phyloP scores from a whole-genome alignment of 2,888 invertebrate species.

The Drosophila robusta region DNA sequence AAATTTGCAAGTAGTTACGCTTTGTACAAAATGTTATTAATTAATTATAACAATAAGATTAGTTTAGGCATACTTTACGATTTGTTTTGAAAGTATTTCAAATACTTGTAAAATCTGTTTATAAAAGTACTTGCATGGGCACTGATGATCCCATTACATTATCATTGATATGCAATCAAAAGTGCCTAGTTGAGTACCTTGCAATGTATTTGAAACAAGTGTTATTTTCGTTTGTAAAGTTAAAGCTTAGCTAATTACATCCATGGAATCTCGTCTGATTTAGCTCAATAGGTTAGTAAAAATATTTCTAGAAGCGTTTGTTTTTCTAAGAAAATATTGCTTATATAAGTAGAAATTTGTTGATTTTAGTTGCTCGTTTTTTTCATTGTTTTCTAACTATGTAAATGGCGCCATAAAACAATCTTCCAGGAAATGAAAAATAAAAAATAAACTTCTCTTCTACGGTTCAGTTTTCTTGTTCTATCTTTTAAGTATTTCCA shows the following conservation, averaged over 20 bases:
- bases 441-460: neutral
- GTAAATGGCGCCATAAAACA: conserved; percentile 9
- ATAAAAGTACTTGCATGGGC: neutral
- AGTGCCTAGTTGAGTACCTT: neutral
- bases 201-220: conserved; percentile 3
- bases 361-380: conserved; percentile 15
- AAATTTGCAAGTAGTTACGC: conserved; percentile 77
- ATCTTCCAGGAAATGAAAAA: neutral
- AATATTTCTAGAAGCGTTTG: conserved; percentile 41
- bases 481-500: neutral
- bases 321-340: conserved; percentile 48
- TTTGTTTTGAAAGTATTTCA: conserved; percentile 9
- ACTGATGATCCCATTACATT: conserved; percentile 1
- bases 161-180: conserved; percentile 1
- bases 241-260: conserved; percentile 34
- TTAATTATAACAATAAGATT: conserved; percentile 36
- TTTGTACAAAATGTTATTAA: conserved; percentile 57
- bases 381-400: conserved; percentile 18
- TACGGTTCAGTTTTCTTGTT: neutral
- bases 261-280: conserved; percentile 5
- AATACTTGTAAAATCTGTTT: neutral
- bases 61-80: conserved; percentile 34
- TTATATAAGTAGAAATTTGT: conserved; percentile 43
- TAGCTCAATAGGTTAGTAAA: conserved; percentile 21
- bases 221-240: neutral